Evolutionary conservation across 2,888 invertebrate species (phyloP), one percentile per base, ranked within the genome.

Genomic region (Calameuta idolon): DNA sequence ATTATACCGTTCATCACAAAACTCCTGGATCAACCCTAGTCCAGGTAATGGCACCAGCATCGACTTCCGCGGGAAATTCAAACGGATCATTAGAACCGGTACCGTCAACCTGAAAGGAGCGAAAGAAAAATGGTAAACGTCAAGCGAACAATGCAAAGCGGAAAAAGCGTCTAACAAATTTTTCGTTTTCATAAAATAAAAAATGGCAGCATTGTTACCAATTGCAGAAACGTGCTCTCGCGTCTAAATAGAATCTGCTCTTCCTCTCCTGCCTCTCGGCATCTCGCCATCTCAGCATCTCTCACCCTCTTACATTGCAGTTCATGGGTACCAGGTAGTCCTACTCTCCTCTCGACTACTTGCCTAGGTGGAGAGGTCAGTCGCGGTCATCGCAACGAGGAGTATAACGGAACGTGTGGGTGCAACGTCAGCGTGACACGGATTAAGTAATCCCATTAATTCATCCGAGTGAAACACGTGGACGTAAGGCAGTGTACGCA

Each of bases 351-450:
- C 77, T 79, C 75, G 80, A 80, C 81, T 82, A 82, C 83, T 81
- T 77, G 77, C 75, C 75, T 79, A 82, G 81, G 82, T 83, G 80
- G 79, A 81, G 83, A 86, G 89, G 88, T 88, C 88, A 88, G 83
- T 86, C 68, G 83, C 87, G 88, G 86, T 89, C 89, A 89, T 85
- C 83, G 81, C 79, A 76, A 80, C 83, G 81, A 85, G 82, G 83
- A 81, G 81, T 81, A 85, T 88, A 89, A 87, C 86, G 86, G 86
- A 87, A 85, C 86, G 83, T 76, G 86, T 87, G 87, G 88, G 85
- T 86, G 88, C 85, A 86, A 84, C 87, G 85, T 87, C 84, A 85
- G 83, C 85, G 85, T 87, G 87, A 87, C 87, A 86, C 85, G 81
- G 85, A 87, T 89, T 87, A 85, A 88, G 83, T 85, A 83, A 34